These are phyloP conservation scores for Drosophila setosimentum DNA, from an alignment of 2,888 invertebrate genomes.

Conservation along the genomic window DNA sequence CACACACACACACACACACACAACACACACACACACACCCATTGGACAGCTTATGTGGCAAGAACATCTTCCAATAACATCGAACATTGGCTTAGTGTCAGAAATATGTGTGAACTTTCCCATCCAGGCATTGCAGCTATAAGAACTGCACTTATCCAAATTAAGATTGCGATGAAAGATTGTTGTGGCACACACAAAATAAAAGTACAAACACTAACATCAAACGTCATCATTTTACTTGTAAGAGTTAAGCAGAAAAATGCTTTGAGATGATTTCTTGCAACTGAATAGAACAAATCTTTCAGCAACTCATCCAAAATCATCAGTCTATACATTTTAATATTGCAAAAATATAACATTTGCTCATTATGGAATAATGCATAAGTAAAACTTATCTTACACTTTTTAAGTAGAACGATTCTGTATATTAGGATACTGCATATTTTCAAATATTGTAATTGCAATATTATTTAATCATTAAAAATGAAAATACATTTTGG, in stretches of 20 bases:
- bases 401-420: not conserved
- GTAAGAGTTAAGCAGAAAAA: constrained; percentile 1
- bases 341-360: not conserved
- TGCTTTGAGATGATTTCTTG: constrained; percentile 2
- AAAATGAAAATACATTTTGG: not conserved
- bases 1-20: constrained; percentile 17
- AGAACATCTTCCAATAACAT: constrained; percentile 59
- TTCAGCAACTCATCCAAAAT: not conserved
- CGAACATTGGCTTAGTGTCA: constrained; percentile 60
- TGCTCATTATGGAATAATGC: not conserved
- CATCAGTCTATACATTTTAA: not conserved
- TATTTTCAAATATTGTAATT: not conserved
- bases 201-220: constrained; percentile 23
- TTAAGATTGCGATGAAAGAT: constrained; percentile 62
- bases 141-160: constrained; percentile 70
- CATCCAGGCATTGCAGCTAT: constrained; percentile 44
- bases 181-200: constrained; percentile 2
- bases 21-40: not conserved
- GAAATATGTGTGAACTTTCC: constrained; percentile 55
- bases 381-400: not conserved
- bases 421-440: not conserved
- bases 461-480: not conserved
- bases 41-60: constrained; percentile 56
- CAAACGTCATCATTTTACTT: constrained; percentile 54
- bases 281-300: not conserved